phyloP scores from a whole-genome alignment of 1,140 invertebrate species.

The Paraescarpia echinospica region DNA sequence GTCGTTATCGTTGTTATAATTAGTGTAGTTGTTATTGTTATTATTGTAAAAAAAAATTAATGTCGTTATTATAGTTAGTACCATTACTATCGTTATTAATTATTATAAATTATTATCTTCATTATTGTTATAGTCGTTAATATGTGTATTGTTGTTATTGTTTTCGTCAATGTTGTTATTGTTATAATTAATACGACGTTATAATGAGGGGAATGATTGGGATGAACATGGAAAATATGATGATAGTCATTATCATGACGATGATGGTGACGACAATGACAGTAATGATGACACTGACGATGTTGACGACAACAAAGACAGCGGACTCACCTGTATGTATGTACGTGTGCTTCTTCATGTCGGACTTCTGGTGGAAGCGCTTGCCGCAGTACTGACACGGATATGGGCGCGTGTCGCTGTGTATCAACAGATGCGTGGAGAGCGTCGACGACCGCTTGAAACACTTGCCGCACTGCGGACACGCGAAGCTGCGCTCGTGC shows the following conservation, averaged over 20 bases:
- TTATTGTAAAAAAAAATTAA: background rate
- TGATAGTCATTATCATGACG: background rate
- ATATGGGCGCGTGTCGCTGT: conserved; percentile 81
- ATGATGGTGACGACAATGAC: background rate
- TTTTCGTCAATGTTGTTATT: background rate
- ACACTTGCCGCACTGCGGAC: conserved; percentile 95
- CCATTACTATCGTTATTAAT: background rate
- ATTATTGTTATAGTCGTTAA: background rate
- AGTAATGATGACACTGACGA: background rate
- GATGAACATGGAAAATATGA: background rate
- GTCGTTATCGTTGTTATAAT: too few species aligned
- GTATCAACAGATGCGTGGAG: conserved; percentile 96
- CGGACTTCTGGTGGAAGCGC: conserved; percentile 97
- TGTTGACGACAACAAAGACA: background rate
- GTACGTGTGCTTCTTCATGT: conserved; percentile 99
- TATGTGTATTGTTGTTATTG: background rate
- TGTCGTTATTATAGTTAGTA: background rate
- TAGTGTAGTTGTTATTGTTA: too few species aligned
- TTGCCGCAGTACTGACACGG: conserved; percentile 77
- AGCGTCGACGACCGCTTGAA: conserved; percentile 98
- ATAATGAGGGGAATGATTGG: background rate
- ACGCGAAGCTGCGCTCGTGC: conserved; percentile 92
- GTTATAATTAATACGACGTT: background rate
- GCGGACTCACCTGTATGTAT: conserved; percentile 83
- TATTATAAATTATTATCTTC: background rate